Conservation (phyloP, 1,140 invertebrate genomes). For the Ephestia elutella region DNA sequence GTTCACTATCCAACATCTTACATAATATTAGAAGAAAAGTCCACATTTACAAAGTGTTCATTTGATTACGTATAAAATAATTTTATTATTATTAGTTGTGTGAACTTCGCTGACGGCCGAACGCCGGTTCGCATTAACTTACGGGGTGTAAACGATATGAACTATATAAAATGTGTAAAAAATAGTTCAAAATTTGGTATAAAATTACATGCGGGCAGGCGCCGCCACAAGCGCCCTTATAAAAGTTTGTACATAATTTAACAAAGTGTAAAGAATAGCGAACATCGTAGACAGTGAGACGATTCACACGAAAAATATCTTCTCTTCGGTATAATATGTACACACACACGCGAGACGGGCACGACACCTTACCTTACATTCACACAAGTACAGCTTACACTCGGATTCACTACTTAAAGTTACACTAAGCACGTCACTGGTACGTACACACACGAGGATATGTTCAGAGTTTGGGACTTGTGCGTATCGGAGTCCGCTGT, state of each 20-base stretch:
- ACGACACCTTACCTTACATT: slow-evolving; percentile 2
- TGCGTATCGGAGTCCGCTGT: neutral
- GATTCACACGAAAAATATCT: slow-evolving; percentile 9
- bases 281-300: slow-evolving; percentile 2
- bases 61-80: too few relatives aligned
- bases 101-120: neutral
- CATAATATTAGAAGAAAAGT: too few relatives aligned
- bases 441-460: neutral
- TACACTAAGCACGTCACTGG: neutral
- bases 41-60: too few relatives aligned
- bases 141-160: slow-evolving; percentile 26
- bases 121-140: neutral
- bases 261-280: slow-evolving; percentile 11
- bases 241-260: slow-evolving; percentile 6
- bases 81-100: neutral
- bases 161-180: slow-evolving; percentile 36
- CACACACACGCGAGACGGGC: neutral
- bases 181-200: slow-evolving; percentile 29
- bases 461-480: neutral
- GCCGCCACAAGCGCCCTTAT: neutral
- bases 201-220: slow-evolving; percentile 13
- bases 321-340: slow-evolving; percentile 7
- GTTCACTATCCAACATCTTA: too few relatives aligned
- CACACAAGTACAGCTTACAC: neutral
- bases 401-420: neutral